A percentile compares a stretch with the other conserved stretches of the same genome.
Conservation (phyloP, 2,888 invertebrate genomes). For the Sphinx pinastri region DNA sequence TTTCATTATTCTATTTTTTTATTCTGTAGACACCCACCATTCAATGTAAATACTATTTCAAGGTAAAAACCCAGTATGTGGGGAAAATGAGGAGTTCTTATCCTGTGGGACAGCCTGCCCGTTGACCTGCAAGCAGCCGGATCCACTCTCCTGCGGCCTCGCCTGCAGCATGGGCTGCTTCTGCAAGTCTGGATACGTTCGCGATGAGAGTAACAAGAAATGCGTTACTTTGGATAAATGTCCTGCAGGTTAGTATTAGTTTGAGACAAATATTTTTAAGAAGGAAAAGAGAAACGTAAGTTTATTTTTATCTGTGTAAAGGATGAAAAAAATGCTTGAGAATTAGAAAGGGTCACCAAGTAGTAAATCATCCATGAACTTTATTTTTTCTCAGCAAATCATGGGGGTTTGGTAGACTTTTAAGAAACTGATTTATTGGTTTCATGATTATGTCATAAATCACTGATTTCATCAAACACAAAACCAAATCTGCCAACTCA, state of each 20-base stretch:
- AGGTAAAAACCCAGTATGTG: conserved; percentile 56
- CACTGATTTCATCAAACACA: no score
- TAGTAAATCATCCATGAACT: no score
- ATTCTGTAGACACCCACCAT: no score
- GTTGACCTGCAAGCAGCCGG: conserved; percentile 65
- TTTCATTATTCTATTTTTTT: no score
- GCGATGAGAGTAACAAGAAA: conserved; percentile 59
- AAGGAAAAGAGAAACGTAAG: not conserved
- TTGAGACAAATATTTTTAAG: not conserved
- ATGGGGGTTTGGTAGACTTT: no score
- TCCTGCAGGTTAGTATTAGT: conserved; percentile 59
- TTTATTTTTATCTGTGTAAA: not conserved
- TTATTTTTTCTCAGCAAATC: no score
- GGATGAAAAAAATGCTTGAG: no score
- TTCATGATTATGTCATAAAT: no score
- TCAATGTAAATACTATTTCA: not conserved
- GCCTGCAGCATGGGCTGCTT: conserved; percentile 75
- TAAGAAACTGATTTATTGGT: no score
- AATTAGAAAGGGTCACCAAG: no score
- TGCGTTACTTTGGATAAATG: conserved; percentile 71
- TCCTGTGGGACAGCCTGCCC: conserved; percentile 70
- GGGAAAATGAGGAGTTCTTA: conserved; percentile 68
- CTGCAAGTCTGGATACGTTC: conserved; percentile 68
- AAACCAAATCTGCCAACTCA: no score
- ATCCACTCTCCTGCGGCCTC: conserved; percentile 58